Evolutionary conservation across 2,797 vertebrate species (phyloP).

Genomic region (Takifugu rubripes): DNA sequence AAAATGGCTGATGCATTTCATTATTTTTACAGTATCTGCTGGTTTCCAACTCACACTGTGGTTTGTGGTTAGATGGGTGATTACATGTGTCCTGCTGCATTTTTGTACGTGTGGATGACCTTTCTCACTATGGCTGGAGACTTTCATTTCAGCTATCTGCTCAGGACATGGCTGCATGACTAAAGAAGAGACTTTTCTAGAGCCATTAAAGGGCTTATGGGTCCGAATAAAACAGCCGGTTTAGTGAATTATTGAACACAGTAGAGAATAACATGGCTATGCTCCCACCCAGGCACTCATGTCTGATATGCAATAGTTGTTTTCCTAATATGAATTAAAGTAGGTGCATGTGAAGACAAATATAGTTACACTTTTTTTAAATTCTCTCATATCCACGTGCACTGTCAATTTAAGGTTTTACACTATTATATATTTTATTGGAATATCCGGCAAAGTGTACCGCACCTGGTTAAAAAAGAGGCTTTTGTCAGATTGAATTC

Average conservation of each 20-base stretch:
- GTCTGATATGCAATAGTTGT: constrained; percentile 16
- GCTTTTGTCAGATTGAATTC: constrained; percentile 13
- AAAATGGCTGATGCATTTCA: constrained; percentile 20
- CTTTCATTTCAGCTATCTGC: constrained; percentile 35
- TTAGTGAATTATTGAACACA: constrained; percentile 55
- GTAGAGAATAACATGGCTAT: constrained; percentile 36
- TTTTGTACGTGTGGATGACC: constrained; percentile 5
- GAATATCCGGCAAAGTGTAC: no score
- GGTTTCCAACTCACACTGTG: constrained; percentile 12
- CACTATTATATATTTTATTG: neutral
- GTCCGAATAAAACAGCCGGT: constrained; percentile 44
- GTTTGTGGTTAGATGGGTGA: constrained; percentile 42
- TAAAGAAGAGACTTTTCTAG: constrained; percentile 56
- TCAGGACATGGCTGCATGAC: constrained; percentile 48
- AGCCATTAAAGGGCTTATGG: constrained; percentile 42
- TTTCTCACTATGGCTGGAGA: constrained; percentile 30
- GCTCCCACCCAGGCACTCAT: constrained; percentile 25
- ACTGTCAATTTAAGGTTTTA: neutral
- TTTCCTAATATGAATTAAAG: constrained; percentile 12
- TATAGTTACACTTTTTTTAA: constrained; percentile 1
- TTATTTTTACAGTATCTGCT: constrained; percentile 7
- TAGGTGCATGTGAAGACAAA: constrained; percentile 10
- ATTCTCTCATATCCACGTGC: no score
- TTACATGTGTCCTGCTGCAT: constrained; percentile 30
- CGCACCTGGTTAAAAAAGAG: neutral